Percentiles rank a stretch among this genome's conserved stretches.
These are phyloP conservation scores for Ctenopoma multispine DNA, from an alignment of 2,797 vertebrate species.

Conservation along the genomic window DNA sequence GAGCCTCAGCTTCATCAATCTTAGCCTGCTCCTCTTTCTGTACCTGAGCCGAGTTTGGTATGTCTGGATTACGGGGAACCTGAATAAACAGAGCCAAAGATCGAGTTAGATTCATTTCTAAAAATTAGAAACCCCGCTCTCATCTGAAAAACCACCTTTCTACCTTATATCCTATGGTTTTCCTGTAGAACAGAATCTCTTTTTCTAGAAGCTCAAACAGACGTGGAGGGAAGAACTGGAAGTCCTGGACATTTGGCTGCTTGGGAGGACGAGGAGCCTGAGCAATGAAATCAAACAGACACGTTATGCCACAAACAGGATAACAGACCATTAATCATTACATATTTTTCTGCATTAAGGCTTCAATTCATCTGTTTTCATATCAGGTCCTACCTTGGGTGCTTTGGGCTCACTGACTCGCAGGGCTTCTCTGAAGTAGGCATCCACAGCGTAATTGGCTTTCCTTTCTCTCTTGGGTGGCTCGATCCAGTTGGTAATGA, in stretches of 20 bases:
- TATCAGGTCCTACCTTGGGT: slow-evolving; percentile 88
- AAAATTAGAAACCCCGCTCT: neutral
- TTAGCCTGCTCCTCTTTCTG: slow-evolving; percentile 98
- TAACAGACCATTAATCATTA: neutral
- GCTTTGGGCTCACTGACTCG: slow-evolving; percentile 99
- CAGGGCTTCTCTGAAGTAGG: slow-evolving; percentile 98
- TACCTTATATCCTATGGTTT: slow-evolving; percentile 99
- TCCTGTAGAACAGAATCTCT: slow-evolving; percentile 98
- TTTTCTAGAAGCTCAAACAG: slow-evolving; percentile 98
- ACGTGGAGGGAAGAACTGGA: slow-evolving; percentile 98
- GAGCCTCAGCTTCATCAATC: slow-evolving; percentile 97
- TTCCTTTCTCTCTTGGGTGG: slow-evolving; percentile 98
- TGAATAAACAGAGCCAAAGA: slow-evolving; percentile 59
- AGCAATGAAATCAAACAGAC: slow-evolving; percentile 11
- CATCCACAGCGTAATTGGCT: slow-evolving; percentile 98
- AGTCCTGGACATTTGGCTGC: slow-evolving; percentile 99
- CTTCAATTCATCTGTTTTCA: neutral
- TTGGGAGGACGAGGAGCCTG: slow-evolving; percentile 98
- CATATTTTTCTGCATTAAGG: slow-evolving; percentile 1
- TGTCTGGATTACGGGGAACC: slow-evolving; percentile 97
- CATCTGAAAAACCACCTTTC: neutral
- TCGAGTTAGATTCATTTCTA: neutral
- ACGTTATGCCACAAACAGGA: neutral
- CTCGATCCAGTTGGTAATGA: slow-evolving; percentile 99
- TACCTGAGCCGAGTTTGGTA: slow-evolving; percentile 93